Evolutionary conservation across 2,113 vertebrate species (phyloP), one percentile per base, ranked within the genome.

Genomic region (Scalopus aquaticus): DNA sequence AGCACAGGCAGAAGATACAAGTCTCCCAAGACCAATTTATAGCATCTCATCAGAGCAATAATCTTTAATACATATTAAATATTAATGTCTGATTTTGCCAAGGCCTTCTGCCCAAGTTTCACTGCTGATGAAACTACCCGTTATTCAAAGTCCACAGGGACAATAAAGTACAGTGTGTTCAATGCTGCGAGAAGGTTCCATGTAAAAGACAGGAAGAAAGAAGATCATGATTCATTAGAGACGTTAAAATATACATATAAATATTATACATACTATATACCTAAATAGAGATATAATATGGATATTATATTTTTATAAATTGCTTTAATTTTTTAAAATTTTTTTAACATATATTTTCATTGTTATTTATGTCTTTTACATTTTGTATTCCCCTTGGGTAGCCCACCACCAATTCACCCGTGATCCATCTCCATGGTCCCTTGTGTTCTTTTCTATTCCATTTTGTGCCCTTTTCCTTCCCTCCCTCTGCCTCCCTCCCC

Each of bases 51-150:
- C 54, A 76, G 83, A 92, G 65, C 65, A 92, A 87, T 96, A 78
- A 90, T 46, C 15, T 87, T 94, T 83, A 96, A 93, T 77, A 44
- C 35, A 84, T 81, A 46, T 84, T 80, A 90, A 96, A 95, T 96
- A 95, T 92, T 95, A 90, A 94, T 88, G 12, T 76, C 64, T 83
- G 54, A 78, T 84, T 91, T 91, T 84, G 39, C 70, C 65, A 90
- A 72, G 60, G 37, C 20, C 60, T 94, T 90, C 81, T 89, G 28
- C 24, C 58, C 76, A 80, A 56, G 73, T 96, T 86, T 86, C 76
- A 85, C 13, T 83, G 62, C 69, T 95, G 42, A 88, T 79, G 49
- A 88, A 89, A 83, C 79, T 70, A 60, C 13, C 8, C n/a, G 80
- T 44, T 86, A 92, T 85, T 90, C 39, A 82, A 95, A 84, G 60